phyloP scores from a whole-genome alignment of 2,797 vertebrate genomes.

The Thalassophryne amazonica region DNA sequence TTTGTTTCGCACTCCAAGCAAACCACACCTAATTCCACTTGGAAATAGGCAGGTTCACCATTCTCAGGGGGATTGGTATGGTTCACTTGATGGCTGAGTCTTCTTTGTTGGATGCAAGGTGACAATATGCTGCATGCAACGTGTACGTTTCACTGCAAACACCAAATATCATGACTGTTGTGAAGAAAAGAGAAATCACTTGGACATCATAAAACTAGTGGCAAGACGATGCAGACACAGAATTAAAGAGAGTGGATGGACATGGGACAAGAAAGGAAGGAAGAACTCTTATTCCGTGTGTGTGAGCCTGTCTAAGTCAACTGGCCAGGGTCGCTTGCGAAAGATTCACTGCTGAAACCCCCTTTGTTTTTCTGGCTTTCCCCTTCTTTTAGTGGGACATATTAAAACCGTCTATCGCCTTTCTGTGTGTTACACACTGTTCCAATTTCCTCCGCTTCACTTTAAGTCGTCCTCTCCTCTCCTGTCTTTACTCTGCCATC shows the following conservation, averaged over 20 bases:
- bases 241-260: constrained; percentile 24
- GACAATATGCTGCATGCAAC: too few relatives aligned
- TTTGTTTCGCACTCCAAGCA: too few relatives aligned
- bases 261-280: constrained; percentile 15
- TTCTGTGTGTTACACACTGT: constrained; percentile 73
- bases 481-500: constrained; percentile 32
- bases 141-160: too few relatives aligned
- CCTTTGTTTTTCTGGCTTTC: constrained; percentile 77
- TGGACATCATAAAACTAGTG: constrained; percentile 6
- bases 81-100: too few relatives aligned
- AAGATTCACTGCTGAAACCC: constrained; percentile 65
- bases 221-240: constrained; percentile 1
- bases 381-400: constrained; percentile 64
- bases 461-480: constrained; percentile 27
- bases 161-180: too few relatives aligned
- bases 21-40: too few relatives aligned
- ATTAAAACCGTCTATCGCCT: constrained; percentile 67
- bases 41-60: too few relatives aligned
- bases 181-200: constrained; percentile 1
- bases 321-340: constrained; percentile 68
- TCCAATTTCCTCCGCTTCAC: constrained; percentile 66
- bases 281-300: constrained; percentile 39
- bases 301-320: constrained; percentile 46
- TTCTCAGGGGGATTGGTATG: too few relatives aligned
- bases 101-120: too few relatives aligned